These are phyloP conservation scores for Rotaria sp. DNA, from an alignment of 2,888 invertebrate genomes.

Conservation along the genomic window DNA sequence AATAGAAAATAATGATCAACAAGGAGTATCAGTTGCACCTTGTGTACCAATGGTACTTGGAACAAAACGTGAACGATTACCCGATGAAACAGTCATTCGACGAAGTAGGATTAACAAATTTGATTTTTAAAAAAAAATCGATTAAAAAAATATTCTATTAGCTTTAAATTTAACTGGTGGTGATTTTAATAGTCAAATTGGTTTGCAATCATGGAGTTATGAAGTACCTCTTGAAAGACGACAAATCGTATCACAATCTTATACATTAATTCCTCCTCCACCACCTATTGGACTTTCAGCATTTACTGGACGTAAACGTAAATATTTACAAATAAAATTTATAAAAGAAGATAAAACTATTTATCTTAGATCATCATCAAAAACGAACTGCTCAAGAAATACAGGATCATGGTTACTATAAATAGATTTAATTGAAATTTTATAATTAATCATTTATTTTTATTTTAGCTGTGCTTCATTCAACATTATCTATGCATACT, in stretches of 20 bases:
- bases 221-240: not conserved
- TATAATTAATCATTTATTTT: not conserved
- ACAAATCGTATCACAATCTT: not conserved
- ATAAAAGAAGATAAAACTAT: not conserved
- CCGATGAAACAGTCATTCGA: not conserved
- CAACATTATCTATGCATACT: not conserved
- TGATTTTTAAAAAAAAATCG: not conserved
- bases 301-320: not conserved
- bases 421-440: not conserved
- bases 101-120: not conserved
- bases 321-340: not conserved
- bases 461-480: not conserved
- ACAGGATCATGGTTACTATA: not conserved
- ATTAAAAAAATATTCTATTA: not conserved
- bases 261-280: not conserved
- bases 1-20: not conserved
- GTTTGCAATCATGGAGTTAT: not conserved
- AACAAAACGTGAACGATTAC: not conserved
- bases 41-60: not conserved
- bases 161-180: not conserved
- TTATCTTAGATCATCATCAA: not conserved
- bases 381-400: not conserved
- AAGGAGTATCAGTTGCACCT: not conserved
- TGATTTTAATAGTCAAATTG: not conserved
- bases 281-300: not conserved